Conservation (phyloP, 2,888 invertebrate species). For the Noctua pronuba region DNA sequence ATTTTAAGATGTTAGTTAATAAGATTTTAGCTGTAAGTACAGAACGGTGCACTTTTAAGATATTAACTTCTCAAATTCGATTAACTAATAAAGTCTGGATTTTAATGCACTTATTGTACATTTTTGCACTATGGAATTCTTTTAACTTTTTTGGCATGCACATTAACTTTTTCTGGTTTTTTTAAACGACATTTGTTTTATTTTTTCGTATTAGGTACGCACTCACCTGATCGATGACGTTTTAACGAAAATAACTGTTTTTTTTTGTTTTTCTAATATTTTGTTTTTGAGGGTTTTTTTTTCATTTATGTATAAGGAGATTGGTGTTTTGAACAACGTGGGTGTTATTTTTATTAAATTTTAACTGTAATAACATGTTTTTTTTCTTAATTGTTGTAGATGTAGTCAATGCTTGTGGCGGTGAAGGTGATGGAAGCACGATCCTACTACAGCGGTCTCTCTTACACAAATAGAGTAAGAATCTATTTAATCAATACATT, state of each 20-base stretch:
- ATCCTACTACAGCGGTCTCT: slow-evolving; percentile 90
- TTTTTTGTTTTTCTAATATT: slow-evolving; percentile 13
- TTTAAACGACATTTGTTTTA: not conserved
- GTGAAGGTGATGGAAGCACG: slow-evolving; percentile 94
- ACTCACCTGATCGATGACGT: not conserved
- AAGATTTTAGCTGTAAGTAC: not conserved
- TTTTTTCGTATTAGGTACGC: not conserved
- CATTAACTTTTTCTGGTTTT: slow-evolving; percentile 8
- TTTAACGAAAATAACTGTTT: slow-evolving; percentile 27
- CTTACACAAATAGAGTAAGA: slow-evolving; percentile 89
- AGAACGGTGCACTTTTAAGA: slow-evolving; percentile 7
- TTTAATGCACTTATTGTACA: slow-evolving; percentile 25
- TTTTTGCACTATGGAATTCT: slow-evolving; percentile 39
- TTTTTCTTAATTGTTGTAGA: slow-evolving; percentile 93
- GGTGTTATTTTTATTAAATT: slow-evolving; percentile 21
- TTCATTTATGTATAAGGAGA: slow-evolving; percentile 5
- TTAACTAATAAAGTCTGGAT: slow-evolving; percentile 16
- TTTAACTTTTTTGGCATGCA: slow-evolving; percentile 34
- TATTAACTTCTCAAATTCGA: not conserved
- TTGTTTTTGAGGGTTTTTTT: not conserved
- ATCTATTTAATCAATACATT: slow-evolving; percentile 69
- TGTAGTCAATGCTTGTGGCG: slow-evolving; percentile 97
- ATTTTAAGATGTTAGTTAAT: slow-evolving; percentile 1
- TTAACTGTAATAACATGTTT: slow-evolving; percentile 77
- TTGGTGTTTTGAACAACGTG: slow-evolving; percentile 32